These are phyloP conservation scores for Drosophila eohydei DNA, from an alignment of 2,888 invertebrate genomes.

Conservation along the genomic window DNA sequence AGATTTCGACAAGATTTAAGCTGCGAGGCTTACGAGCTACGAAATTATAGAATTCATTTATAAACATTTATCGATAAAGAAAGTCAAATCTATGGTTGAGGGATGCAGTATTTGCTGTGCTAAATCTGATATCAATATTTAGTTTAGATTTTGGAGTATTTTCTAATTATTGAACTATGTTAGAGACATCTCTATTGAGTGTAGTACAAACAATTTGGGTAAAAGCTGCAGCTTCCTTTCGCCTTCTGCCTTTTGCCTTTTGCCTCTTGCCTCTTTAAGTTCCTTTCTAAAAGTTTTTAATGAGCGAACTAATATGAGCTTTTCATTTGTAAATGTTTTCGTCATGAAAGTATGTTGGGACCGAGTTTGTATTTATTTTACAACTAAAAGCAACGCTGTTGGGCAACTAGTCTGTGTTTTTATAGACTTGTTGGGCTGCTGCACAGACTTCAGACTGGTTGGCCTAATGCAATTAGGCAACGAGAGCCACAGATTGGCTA, in stretches of 20 bases:
- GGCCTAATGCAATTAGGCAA: conserved; percentile 68
- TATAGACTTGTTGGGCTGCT: neutral
- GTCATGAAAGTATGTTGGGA: neutral
- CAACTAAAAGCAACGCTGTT: neutral
- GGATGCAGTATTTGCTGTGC: neutral
- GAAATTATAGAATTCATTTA: neutral
- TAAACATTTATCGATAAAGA: neutral
- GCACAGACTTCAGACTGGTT: conserved; percentile 16
- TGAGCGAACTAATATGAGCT: neutral
- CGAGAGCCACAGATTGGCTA: conserved; percentile 35
- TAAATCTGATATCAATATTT: too few species aligned
- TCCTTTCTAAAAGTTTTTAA: neutral
- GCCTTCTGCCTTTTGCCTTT: too few species aligned
- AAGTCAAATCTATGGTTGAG: neutral
- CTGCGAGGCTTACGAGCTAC: neutral
- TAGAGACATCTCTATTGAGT: too few species aligned
- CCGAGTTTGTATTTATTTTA: neutral
- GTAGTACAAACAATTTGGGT: too few species aligned
- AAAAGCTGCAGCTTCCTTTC: too few species aligned
- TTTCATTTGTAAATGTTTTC: neutral
- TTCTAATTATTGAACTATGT: too few species aligned
- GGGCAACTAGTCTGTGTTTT: neutral
- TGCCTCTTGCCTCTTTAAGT: too few species aligned
- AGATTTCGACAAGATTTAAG: conserved; percentile 22
- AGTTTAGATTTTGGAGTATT: too few species aligned